Evolutionary conservation across 2,888 invertebrate species (phyloP).

Genomic region (Liopterus haemorrhoidalis): DNA sequence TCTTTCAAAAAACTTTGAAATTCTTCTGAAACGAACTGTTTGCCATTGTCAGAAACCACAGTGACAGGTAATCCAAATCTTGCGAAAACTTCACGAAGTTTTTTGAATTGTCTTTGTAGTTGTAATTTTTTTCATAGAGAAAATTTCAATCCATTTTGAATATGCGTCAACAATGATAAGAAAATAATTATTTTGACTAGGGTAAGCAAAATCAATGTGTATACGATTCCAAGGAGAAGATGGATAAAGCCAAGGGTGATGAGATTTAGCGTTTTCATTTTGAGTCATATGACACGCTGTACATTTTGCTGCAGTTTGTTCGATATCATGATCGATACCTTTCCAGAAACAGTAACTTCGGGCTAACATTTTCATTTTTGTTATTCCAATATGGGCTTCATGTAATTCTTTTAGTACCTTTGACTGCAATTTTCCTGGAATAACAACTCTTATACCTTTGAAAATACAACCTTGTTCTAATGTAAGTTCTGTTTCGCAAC

Average conservation of each 20-base stretch:
- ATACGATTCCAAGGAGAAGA: conserved; percentile 27
- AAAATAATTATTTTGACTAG: conserved; percentile 23
- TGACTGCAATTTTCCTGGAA: conserved; percentile 3
- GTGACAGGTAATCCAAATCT: too few relatives aligned
- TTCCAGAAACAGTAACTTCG: conserved; percentile 27
- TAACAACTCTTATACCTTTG: conserved; percentile 12
- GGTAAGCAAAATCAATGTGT: conserved; percentile 27
- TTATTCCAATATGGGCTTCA: conserved; percentile 18
- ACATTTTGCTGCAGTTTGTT: conserved; percentile 12
- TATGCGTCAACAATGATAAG: conserved; percentile 26
- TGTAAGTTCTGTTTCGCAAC: not conserved
- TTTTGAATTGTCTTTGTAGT: not conserved
- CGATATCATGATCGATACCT: conserved; percentile 24
- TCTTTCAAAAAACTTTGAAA: too few relatives aligned
- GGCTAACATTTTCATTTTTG: conserved; percentile 24
- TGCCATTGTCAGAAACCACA: too few relatives aligned
- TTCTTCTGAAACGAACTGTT: too few relatives aligned
- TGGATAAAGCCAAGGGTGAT: conserved; percentile 27
- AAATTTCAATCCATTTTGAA: not conserved
- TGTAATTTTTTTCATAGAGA: not conserved
- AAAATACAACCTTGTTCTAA: conserved; percentile 23
- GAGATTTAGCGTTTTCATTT: conserved; percentile 9
- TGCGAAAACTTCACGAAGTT: not conserved
- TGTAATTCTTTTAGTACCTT: conserved; percentile 22
- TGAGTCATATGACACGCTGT: conserved; percentile 15